Conservation (phyloP, 2,888 invertebrate species). For the Gryllus longicercus region DNA sequence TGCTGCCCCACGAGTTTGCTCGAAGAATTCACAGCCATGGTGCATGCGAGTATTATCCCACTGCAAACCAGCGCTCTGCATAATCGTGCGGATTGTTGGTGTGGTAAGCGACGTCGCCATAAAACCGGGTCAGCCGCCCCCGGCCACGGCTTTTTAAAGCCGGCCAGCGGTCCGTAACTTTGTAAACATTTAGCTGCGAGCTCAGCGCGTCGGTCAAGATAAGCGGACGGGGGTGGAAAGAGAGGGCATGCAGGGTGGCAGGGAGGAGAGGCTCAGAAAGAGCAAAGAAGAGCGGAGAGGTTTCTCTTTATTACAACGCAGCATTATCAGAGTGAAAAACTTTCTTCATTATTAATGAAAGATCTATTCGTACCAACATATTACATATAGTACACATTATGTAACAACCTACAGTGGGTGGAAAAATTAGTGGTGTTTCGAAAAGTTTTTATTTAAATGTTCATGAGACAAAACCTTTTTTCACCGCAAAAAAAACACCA, state of each 20-base stretch:
- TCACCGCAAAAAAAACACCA: too few species aligned
- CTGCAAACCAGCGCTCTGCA: neutral
- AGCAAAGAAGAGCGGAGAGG: neutral
- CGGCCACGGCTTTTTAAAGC: neutral
- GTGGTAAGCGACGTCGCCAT: neutral
- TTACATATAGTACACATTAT: too few species aligned
- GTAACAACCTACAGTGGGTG: too few species aligned
- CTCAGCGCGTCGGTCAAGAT: constrained; percentile 7
- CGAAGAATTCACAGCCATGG: constrained; percentile 3
- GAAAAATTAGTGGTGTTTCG: too few species aligned
- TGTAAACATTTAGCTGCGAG: constrained; percentile 1
- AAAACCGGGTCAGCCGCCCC: neutral
- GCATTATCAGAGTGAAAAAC: too few species aligned
- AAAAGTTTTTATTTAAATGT: too few species aligned
- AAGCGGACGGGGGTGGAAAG: neutral
- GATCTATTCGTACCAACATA: too few species aligned
- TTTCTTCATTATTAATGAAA: too few species aligned
- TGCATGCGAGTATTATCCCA: neutral
- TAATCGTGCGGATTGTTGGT: neutral
- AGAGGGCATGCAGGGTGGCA: neutral
- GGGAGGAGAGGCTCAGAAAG: neutral
- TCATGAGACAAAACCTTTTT: too few species aligned
- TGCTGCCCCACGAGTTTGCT: neutral
- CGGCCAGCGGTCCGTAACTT: neutral
- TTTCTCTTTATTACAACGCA: too few species aligned